Evolutionary conservation across 2,888 invertebrate genomes (phyloP).

Genomic region (Cerastis rubricosa): DNA sequence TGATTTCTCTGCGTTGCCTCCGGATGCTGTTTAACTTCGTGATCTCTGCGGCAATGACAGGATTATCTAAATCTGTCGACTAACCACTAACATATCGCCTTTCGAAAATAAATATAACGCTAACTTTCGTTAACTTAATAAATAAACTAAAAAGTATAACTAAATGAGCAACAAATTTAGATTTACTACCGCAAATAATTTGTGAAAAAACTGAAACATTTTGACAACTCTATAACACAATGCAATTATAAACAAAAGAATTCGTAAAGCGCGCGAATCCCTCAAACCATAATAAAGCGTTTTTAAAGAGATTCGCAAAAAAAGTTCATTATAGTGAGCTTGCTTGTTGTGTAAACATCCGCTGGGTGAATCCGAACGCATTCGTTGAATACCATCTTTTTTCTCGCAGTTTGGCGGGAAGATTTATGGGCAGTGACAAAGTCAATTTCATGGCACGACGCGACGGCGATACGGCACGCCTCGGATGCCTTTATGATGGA

Average conservation of each 20-base stretch:
- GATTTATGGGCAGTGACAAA: slow-evolving; percentile 90
- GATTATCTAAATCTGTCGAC: slow-evolving; percentile 58
- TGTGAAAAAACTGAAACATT: slow-evolving; percentile 52
- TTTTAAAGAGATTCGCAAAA: slow-evolving; percentile 79
- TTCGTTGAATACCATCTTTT: slow-evolving; percentile 79
- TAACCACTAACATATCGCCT: slow-evolving; percentile 30
- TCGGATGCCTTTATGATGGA: slow-evolving; percentile 81
- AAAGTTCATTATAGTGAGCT: slow-evolving; percentile 75
- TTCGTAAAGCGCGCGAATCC: slow-evolving; percentile 69
- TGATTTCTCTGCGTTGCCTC: slow-evolving; percentile 32
- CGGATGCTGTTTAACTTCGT: slow-evolving; percentile 48
- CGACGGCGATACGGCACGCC: slow-evolving; percentile 81
- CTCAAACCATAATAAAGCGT: slow-evolving; percentile 69
- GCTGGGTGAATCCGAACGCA: slow-evolving; percentile 79
- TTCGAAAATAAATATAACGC: slow-evolving; percentile 14
- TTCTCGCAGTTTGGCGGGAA: slow-evolving; percentile 81
- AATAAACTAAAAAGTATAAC: slow-evolving; percentile 19
- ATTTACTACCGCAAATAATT: slow-evolving; percentile 30
- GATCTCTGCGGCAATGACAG: slow-evolving; percentile 46
- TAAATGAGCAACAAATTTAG: slow-evolving; percentile 4
- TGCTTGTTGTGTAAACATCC: slow-evolving; percentile 88
- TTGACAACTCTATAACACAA: slow-evolving; percentile 72
- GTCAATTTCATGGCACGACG: slow-evolving; percentile 87
- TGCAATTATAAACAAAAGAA: slow-evolving; percentile 61
- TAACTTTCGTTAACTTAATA: slow-evolving; percentile 25